Evolutionary conservation across 2,113 vertebrate species (phyloP), one percentile per base, ranked within the genome.

Genomic region (Hirundichthys speculiger): DNA sequence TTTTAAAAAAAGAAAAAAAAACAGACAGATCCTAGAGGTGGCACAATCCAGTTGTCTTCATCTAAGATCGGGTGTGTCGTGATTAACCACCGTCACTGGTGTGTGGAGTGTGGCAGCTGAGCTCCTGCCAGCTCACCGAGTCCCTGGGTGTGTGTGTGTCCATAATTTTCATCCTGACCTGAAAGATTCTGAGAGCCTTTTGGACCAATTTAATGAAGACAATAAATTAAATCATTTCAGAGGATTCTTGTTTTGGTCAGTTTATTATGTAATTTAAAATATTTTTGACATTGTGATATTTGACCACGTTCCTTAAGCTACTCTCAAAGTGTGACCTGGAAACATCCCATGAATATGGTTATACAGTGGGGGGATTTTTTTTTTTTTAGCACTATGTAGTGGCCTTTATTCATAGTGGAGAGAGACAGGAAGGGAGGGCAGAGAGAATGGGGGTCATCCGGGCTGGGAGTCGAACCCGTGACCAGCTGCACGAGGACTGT

Each of bases 211-310:
- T 66, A 46, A 58, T 76, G 49, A 49, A 71, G 64, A 79, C 21
- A 86, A 85, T 83, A 88, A 90, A 88, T 24, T 52, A 27, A 77
- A 54, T 24, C 42, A 52, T 52, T 75, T 38, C 49, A 67, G 56
- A 56, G 13, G 1, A 8, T 34, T 42, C 9, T 24, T 41, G n/a
- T 72, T 49, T 56, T 45, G 43, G 18, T 19, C 11, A 11, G 18
- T 45, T 45, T 16, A 11, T 45, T 45, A 9, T 45, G n/a, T 16
- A 8, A 2, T 34, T 34, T 34, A 7, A 34, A 27, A 27, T 27
- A n/a, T n/a, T 43, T 43, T 15, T 43, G 15, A 2, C 10, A 19
- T 18, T n/a, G 10, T 45, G n/a, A 18, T 9, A 7, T 45, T 19
- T 45, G 43, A n/a, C 10, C n/a, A 16, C n/a, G 8, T 19, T n/a